Percentiles rank a stretch among this genome's conserved stretches.
Evolutionary conservation across 2,797 vertebrate species (phyloP).

Genomic region (Alectoris magna): DNA sequence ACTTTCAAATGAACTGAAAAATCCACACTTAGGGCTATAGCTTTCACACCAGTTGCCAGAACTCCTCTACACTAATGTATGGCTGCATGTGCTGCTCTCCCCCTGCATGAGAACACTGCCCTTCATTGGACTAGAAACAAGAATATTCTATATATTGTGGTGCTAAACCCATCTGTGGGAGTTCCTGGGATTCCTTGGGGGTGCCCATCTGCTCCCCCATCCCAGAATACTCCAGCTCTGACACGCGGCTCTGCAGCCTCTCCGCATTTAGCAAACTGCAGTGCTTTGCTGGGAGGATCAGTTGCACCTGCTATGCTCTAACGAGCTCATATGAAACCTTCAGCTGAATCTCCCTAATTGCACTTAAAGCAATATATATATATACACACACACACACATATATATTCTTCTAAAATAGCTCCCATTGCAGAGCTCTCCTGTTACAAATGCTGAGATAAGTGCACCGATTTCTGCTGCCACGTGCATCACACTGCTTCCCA

Average conservation of each 20-base stretch:
- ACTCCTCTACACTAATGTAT: neutral
- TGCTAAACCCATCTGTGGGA: neutral
- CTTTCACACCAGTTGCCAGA: neutral
- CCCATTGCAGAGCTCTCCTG: neutral
- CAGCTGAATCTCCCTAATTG: neutral
- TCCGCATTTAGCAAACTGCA: neutral
- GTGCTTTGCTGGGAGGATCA: neutral
- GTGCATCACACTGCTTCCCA: neutral
- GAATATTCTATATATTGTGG: neutral
- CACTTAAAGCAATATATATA: neutral
- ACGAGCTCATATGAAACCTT: neutral
- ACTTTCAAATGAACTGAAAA: neutral
- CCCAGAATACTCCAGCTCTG: neutral
- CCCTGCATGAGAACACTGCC: neutral
- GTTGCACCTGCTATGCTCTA: neutral
- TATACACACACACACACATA: neutral
- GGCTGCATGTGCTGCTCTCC: neutral
- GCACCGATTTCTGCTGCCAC: neutral
- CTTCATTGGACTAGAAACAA: neutral
- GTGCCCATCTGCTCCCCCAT: neutral
- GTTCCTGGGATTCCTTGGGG: neutral
- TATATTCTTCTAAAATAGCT: neutral
- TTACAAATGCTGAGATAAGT: neutral
- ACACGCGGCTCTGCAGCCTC: neutral
- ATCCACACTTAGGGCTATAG: rapidly evolving